Percentiles rank a stretch among this genome's conserved stretches.
Evolutionary conservation across 2,888 invertebrate genomes (phyloP).

Genomic region (Catonia carolina): DNA sequence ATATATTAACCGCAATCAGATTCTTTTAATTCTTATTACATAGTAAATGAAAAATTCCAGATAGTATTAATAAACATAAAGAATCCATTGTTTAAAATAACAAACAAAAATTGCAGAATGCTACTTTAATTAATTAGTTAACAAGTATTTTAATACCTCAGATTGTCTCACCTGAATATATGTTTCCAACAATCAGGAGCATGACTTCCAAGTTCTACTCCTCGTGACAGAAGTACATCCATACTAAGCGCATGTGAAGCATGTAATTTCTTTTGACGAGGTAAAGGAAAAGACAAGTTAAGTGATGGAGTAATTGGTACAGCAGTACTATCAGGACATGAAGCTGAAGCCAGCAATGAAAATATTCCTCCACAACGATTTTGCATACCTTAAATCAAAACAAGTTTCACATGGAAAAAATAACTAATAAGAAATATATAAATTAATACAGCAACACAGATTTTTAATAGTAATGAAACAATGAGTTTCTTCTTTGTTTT

Average conservation of each 20-base stretch:
- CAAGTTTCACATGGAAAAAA: no score
- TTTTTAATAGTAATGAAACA: background rate
- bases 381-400: slow-evolving; percentile 58
- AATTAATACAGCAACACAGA: background rate
- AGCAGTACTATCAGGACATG: slow-evolving; percentile 56
- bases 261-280: slow-evolving; percentile 28
- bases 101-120: no score
- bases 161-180: slow-evolving; percentile 74
- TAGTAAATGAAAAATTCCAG: no score
- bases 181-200: slow-evolving; percentile 94
- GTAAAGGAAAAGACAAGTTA: background rate
- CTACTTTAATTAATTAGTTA: no score
- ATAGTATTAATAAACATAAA: no score
- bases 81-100: no score
- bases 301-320: background rate
- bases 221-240: slow-evolving; percentile 81
- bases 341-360: slow-evolving; percentile 76
- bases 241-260: slow-evolving; percentile 81
- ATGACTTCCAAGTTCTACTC: slow-evolving; percentile 85
- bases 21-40: no score
- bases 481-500: no score
- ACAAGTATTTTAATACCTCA: no score
- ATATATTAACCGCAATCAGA: no score
- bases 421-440: background rate
- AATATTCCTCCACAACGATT: slow-evolving; percentile 86